These are phyloP conservation scores for Drosophila anomalata DNA, from an alignment of 2,888 invertebrate species.

Conservation along the genomic window DNA sequence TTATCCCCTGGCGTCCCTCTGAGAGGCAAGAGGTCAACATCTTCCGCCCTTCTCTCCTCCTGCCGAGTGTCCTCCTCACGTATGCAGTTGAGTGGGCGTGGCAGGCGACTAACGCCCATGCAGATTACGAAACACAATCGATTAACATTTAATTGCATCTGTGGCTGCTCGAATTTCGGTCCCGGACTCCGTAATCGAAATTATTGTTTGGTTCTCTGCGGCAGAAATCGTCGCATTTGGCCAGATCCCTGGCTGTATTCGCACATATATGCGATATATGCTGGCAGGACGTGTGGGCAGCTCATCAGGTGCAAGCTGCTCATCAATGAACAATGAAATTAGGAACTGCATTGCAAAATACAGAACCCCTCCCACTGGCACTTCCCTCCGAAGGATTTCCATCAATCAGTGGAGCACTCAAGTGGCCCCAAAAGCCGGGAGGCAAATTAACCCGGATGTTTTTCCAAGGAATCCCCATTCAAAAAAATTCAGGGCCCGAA, in stretches of 20 bases:
- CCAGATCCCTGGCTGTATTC: not conserved
- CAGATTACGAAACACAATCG: conserved; percentile 60
- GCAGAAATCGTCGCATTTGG: conserved; percentile 25
- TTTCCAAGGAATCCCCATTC: conserved; percentile 29
- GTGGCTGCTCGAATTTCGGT: conserved; percentile 46
- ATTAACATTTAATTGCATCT: conserved; percentile 75
- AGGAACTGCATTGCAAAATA: conserved; percentile 12
- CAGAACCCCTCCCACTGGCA: not conserved
- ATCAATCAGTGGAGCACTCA: conserved; percentile 42
- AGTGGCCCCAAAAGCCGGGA: conserved; percentile 27
- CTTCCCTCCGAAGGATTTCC: conserved; percentile 17
- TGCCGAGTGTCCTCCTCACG: conserved; percentile 44
- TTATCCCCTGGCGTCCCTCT: not conserved
- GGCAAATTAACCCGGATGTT: conserved; percentile 51
- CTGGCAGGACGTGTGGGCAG: not conserved
- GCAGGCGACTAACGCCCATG: conserved; percentile 15
- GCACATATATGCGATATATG: conserved; percentile 31
- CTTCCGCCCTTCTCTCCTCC: conserved; percentile 1
- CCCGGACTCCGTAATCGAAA: conserved; percentile 57
- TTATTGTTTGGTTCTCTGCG: conserved; percentile 49
- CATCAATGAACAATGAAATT: conserved; percentile 43
- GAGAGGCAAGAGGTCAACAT: conserved; percentile 7
- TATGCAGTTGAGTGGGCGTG: conserved; percentile 34
- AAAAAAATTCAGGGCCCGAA: conserved; percentile 20
- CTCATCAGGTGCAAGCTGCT: conserved; percentile 15